These are phyloP conservation scores for Andricus quercusramuli DNA, from an alignment of 2,888 invertebrate genomes.

Conservation along the genomic window DNA sequence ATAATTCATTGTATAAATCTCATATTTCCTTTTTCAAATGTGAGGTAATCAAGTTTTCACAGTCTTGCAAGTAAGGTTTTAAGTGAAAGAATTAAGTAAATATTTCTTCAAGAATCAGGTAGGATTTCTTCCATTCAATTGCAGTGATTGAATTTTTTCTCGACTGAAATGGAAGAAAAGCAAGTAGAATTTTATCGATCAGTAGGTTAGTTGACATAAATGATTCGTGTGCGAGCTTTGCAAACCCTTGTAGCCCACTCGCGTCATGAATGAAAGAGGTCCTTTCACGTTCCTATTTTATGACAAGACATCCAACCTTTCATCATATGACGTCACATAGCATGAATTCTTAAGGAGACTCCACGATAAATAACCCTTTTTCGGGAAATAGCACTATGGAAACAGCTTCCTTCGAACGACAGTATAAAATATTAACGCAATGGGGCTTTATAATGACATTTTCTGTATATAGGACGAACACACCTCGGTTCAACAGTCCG, in stretches of 20 bases:
- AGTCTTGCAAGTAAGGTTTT: too few species aligned
- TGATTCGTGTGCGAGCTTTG: slow-evolving; percentile 11
- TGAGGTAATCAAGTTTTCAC: too few species aligned
- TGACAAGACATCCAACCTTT: slow-evolving; percentile 37
- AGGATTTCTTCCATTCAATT: neutral
- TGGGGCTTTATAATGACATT: slow-evolving; percentile 6
- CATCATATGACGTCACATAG: slow-evolving; percentile 19
- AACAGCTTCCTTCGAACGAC: slow-evolving; percentile 34
- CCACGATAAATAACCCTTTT: slow-evolving; percentile 36
- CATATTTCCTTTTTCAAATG: neutral
- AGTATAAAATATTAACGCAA: slow-evolving; percentile 24
- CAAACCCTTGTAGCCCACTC: slow-evolving; percentile 9
- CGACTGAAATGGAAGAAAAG: neutral
- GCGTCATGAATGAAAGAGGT: slow-evolving; percentile 34
- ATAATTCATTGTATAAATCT: too few species aligned
- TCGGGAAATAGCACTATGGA: slow-evolving; percentile 23
- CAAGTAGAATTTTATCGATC: slow-evolving; percentile 3
- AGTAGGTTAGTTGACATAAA: slow-evolving; percentile 20
- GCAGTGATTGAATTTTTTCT: neutral
- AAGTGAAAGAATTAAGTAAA: too few species aligned
- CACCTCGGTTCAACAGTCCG: neutral
- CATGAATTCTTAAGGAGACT: slow-evolving; percentile 23
- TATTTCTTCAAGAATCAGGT: neutral
- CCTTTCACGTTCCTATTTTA: slow-evolving; percentile 32
- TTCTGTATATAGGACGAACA: neutral